phyloP scores from a whole-genome alignment of 2,797 vertebrate species.

The Poeciliopsis presidionis region DNA sequence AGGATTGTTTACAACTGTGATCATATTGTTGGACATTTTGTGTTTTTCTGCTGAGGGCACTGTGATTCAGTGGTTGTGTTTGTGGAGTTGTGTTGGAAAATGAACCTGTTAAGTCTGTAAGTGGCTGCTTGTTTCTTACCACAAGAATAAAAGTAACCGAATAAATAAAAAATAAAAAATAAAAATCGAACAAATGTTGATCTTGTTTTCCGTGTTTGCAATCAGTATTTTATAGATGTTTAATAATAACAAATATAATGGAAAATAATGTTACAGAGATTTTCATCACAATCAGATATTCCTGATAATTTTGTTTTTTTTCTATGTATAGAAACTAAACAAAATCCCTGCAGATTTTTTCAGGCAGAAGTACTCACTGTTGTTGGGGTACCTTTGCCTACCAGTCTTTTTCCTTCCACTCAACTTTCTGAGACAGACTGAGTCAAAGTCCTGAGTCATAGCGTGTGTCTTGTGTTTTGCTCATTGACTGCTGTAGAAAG shows the following conservation, averaged over 20 bases:
- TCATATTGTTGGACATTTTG: conserved; percentile 69
- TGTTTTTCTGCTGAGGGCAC: conserved; percentile 72
- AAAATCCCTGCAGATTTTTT: not conserved
- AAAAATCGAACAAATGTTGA: accelerated
- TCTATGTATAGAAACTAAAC: not conserved
- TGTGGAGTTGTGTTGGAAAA: conserved; percentile 75
- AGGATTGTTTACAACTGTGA: conserved; percentile 53
- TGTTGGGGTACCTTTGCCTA: not conserved
- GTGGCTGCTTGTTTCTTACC: conserved; percentile 81
- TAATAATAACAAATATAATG: not conserved
- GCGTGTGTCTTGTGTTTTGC: not conserved
- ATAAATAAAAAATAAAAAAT: conserved; percentile 31
- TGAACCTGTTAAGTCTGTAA: conserved; percentile 77
- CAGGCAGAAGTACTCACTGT: not conserved
- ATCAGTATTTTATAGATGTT: not conserved
- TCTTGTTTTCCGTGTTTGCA: not conserved
- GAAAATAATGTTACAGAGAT: not conserved
- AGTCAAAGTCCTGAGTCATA: not conserved
- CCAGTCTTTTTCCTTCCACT: not conserved
- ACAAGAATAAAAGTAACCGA: conserved; percentile 70
- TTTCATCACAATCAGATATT: not conserved
- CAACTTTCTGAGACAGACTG: not conserved
- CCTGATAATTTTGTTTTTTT: not conserved
- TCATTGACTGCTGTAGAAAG: not conserved
- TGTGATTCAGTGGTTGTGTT: conserved; percentile 76